A percentile compares a stretch with the other conserved stretches of the same genome.
Conservation (phyloP, 2,113 vertebrate genomes). For the Eclectus roratus region DNA sequence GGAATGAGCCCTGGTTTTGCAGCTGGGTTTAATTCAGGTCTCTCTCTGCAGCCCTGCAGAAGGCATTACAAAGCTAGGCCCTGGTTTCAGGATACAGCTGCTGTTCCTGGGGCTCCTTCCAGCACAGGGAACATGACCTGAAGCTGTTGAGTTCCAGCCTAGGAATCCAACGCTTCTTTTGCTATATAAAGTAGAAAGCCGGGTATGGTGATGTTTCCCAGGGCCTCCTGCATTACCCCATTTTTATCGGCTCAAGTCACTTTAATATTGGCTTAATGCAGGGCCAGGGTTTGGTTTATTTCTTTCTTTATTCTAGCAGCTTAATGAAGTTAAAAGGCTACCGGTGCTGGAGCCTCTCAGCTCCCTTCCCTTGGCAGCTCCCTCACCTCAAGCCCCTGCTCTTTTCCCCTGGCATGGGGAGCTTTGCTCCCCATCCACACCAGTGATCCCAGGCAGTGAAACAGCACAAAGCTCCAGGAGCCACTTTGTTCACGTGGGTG, state of each 20-base stretch:
- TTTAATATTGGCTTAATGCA: not conserved
- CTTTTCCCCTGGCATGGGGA: not conserved
- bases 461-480: not conserved
- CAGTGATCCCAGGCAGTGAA: rapidly evolving
- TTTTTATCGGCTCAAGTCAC: not conserved
- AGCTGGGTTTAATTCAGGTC: not conserved
- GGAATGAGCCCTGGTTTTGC: not conserved
- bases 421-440: not conserved
- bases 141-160: not conserved
- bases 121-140: not conserved
- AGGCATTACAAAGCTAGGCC: not conserved
- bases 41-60: not conserved
- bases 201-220: not conserved
- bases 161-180: not conserved
- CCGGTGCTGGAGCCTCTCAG: not conserved
- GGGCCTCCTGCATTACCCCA: not conserved
- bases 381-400: not conserved
- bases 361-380: not conserved
- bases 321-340: not conserved
- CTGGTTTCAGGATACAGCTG: not conserved
- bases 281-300: not conserved
- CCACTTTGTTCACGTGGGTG: not conserved
- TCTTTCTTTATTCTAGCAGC: not conserved
- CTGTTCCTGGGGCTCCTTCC: not conserved
- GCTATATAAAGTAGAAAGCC: not conserved